Evolutionary conservation across 2,888 invertebrate genomes (phyloP).

Genomic region (Punctoribates punctum): DNA sequence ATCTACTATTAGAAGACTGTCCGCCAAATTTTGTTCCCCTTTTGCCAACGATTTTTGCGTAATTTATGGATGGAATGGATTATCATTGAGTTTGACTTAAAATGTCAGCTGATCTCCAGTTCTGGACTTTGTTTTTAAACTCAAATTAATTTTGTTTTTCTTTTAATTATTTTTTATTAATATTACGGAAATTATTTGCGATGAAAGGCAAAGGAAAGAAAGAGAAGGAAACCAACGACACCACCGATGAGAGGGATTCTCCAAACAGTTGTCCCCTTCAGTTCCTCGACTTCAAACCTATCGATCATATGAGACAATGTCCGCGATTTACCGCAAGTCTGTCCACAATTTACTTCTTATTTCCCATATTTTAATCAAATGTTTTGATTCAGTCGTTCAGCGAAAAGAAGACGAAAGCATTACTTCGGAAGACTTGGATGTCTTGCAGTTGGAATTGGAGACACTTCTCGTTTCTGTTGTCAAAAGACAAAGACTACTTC

Average conservation of each 20-base stretch:
- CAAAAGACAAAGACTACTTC: conserved; percentile 71
- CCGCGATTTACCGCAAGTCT: conserved; percentile 52
- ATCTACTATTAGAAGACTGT: too few species aligned
- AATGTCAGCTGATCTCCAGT: conserved; percentile 29
- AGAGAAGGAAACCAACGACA: conserved; percentile 49
- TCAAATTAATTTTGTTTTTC: neutral
- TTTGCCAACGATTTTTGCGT: conserved; percentile 12
- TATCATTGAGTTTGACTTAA: neutral
- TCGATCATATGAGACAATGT: conserved; percentile 54
- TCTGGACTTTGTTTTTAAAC: neutral
- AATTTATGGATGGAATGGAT: neutral
- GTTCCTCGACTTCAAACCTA: conserved; percentile 54
- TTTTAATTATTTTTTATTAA: neutral
- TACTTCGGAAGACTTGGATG: conserved; percentile 81
- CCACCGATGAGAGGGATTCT: too few species aligned
- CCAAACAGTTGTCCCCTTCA: conserved; percentile 53
- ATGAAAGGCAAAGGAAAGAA: conserved; percentile 49
- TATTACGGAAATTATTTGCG: neutral
- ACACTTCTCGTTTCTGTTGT: conserved; percentile 76
- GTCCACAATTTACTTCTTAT: neutral
- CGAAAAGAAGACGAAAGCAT: conserved; percentile 68
- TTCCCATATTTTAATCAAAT: neutral
- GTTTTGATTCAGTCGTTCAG: conserved; percentile 49
- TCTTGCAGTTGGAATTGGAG: conserved; percentile 80
- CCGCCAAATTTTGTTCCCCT: too few species aligned